Evolutionary conservation across 2,888 invertebrate species (phyloP), one percentile per base, ranked within the genome.

Genomic region (Adelphocoris suturalis): DNA sequence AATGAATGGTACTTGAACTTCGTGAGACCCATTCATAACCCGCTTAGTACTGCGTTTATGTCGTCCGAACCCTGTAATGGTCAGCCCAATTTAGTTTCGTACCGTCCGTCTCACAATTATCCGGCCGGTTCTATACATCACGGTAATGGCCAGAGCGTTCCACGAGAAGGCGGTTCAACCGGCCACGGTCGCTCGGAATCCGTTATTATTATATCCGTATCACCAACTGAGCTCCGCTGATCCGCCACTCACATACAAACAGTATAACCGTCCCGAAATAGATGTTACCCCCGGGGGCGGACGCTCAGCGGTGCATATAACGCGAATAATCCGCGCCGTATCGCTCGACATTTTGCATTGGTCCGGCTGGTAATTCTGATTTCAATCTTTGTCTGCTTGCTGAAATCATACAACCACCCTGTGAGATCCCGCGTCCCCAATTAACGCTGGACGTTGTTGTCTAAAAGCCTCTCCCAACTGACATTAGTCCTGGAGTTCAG

Each of bases 61-160:
- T 16, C 57, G 57, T n/a, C 16, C 37, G 37, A 37, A 37, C 37
- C n/a, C n/a, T 16, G 57, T 57, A 57, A 57, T 57, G 57, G 57
- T 57, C 57, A 57, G n/a, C 19, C 57, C 57, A 57, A 57, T 57
- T 57, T 57, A 57, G n/a, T 57, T 57, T 57, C 57, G 16, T n/a
- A 57, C 57, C n/a, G 16, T 57, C 57, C n/a, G 16, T 57, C 16
- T 57, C 57, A 57, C 57, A 57, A 57, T 57, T 57, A 57, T 16
- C n/a, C 16, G 5, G 57, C 19, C 57, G 57, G 57, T 57, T 57
- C 57, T 12, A 57, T 57, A 57, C n/a, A 57, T 57, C 57, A 57
- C 57, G 7, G 57, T 57, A 57, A 57, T 57, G 57, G 57, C 57
- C 57, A 13, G 57, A 57, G 57, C 57, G 57, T 57, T 57, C 57